Percentiles rank a stretch among this genome's conserved stretches.
phyloP scores from a whole-genome alignment of 2,888 invertebrate genomes.

The Leptinotarsa peninsularis region DNA sequence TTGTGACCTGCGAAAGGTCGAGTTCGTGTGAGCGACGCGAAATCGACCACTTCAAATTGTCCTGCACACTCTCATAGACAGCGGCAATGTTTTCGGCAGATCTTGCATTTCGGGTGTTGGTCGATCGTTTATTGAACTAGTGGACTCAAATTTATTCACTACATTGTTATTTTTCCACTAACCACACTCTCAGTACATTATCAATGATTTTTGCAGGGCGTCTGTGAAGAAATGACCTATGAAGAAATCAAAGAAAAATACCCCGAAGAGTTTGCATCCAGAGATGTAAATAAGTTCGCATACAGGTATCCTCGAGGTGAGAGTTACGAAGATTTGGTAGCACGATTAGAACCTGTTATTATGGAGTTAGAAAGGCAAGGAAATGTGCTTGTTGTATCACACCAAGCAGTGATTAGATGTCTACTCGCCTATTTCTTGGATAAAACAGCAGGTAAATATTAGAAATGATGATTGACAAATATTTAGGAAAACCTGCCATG shows the following conservation, averaged over 20 bases:
- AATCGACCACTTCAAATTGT: too few relatives aligned
- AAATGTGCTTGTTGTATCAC: slow-evolving; percentile 95
- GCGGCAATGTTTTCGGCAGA: too few relatives aligned
- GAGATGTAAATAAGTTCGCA: slow-evolving; percentile 98
- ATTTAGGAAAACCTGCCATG: too few relatives aligned
- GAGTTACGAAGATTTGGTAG: slow-evolving; percentile 98
- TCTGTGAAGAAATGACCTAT: slow-evolving; percentile 99
- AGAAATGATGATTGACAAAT: neutral
- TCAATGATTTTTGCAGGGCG: slow-evolving; percentile 76
- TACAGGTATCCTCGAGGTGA: slow-evolving; percentile 91
- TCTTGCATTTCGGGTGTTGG: too few relatives aligned
- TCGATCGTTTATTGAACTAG: too few relatives aligned
- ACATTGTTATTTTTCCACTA: neutral
- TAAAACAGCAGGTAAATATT: slow-evolving; percentile 83
- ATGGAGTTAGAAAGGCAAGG: slow-evolving; percentile 98
- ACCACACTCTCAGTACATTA: neutral
- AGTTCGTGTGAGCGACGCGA: too few relatives aligned
- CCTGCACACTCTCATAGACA: too few relatives aligned
- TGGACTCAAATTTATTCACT: too few relatives aligned
- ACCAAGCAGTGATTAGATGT: slow-evolving; percentile 96
- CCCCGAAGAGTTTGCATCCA: slow-evolving; percentile 94
- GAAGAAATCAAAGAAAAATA: slow-evolving; percentile 94
- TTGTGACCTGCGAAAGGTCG: too few relatives aligned
- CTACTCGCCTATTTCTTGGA: slow-evolving; percentile 97
- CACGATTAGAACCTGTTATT: slow-evolving; percentile 96